Evolutionary conservation across 2,113 vertebrate genomes (phyloP).

Genomic region (Anarrhichthys ocellatus): DNA sequence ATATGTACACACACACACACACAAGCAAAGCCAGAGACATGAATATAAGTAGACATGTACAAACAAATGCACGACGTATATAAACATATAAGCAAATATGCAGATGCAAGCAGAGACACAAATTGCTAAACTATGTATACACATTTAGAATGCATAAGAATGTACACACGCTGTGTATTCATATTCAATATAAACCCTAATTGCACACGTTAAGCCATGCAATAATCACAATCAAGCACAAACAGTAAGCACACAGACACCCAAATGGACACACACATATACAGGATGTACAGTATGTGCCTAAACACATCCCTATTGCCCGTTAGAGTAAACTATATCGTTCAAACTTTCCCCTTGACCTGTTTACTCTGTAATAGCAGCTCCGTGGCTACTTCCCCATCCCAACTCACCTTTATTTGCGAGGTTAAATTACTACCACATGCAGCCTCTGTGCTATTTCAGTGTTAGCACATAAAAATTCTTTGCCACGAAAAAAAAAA

Average conservation of each 20-base stretch:
- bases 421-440: constrained; percentile 78
- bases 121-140: constrained; percentile 48
- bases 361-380: constrained; percentile 14
- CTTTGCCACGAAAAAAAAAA: constrained; percentile 56
- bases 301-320: constrained; percentile 5
- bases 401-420: constrained; percentile 75
- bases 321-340: constrained; percentile 11
- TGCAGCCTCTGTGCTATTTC: constrained; percentile 75
- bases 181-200: constrained; percentile 8
- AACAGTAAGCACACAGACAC: constrained; percentile 1
- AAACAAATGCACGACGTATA: constrained; percentile 59
- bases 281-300: neutral
- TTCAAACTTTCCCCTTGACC: too few species aligned
- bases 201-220: neutral
- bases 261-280: constrained; percentile 6
- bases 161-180: constrained; percentile 14
- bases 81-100: constrained; percentile 53
- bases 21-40: constrained; percentile 9
- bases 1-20: constrained; percentile 21
- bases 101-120: constrained; percentile 39
- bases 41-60: constrained; percentile 39
- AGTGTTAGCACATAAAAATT: constrained; percentile 77
- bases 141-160: constrained; percentile 18
- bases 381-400: constrained; percentile 32
- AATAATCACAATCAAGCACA: constrained; percentile 7